A percentile compares a stretch with the other conserved stretches of the same genome.
Evolutionary conservation across 2,113 vertebrate genomes (phyloP).

Genomic region (Chloropsis cyanopogon): DNA sequence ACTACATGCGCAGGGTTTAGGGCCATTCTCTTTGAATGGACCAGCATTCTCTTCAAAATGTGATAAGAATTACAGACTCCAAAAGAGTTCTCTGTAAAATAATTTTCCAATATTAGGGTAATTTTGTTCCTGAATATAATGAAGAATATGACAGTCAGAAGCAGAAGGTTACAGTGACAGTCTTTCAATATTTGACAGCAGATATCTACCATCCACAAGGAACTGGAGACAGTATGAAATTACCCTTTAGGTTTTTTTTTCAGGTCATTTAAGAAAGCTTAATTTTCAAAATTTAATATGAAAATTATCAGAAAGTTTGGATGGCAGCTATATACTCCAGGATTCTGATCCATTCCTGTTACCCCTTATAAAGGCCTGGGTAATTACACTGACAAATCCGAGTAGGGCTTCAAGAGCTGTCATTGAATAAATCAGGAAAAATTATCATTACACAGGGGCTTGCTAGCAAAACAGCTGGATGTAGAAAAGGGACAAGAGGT

Average conservation of each 20-base stretch:
- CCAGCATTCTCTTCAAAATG: background rate
- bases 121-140: background rate
- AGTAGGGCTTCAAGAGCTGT: background rate
- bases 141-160: background rate
- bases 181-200: background rate
- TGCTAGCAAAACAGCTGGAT: background rate
- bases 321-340: background rate
- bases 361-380: background rate
- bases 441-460: background rate
- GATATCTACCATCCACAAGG: background rate
- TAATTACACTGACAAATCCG: background rate
- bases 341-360: background rate
- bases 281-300: background rate
- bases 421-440: background rate
- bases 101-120: background rate
- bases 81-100: background rate
- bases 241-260: background rate
- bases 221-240: background rate
- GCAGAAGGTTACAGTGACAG: background rate
- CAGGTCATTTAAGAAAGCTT: background rate
- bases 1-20: background rate
- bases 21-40: background rate
- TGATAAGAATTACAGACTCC: background rate
- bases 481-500: background rate
- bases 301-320: background rate